Base-by-base conservation (phyloP, 1,140 invertebrate genomes). In the Drosophila sulfurigaster region DNA sequence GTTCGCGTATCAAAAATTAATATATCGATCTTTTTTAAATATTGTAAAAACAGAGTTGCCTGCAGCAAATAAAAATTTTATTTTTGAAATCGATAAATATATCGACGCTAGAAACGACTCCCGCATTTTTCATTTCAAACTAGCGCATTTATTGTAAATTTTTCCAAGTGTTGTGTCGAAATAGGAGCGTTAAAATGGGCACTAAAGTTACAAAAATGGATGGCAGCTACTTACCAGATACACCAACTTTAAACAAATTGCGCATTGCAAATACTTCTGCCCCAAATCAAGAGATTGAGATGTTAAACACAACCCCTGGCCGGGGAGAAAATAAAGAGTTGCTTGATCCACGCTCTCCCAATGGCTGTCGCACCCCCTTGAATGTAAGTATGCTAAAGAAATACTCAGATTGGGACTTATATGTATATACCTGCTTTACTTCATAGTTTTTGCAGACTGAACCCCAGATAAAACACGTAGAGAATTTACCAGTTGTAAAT, bases 201-300 rank as follows among this genome's bases (percentile, higher is more conserved):
- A 67, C 91, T n/a, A 92, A 89, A 57, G 72, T 75, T 45, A 86
- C 87, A 1, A 92, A 92, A 83, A 76, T 92, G 1, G 91, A 92
- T 15, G 87, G 77, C 16, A 78, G 46, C 8, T 91, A 86, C 13
- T 57, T 92, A 63, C 79, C 91, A n/a, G 79, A 88, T 5, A 92
- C 83, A 15, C 91, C 87, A 11, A 86, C 73, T 30, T 13, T 89
- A 6, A 88, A 82, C 6, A 89, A 69, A 81, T 16, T 88, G 20
- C 77, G 74, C 30, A 43, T 62, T 6, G 51, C 35, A 4, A 63
- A 41, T 7, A 15, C 20, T 13, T 7, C 52, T 30, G 41, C 1
- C 2, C 54, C 69, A 32, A 65, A 56, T 13, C 13, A 46, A 3
- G 48, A 64, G 13, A 54, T 74, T 1, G 73, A 73, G 35, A 74